These are phyloP conservation scores for Pseudochirops corinnae DNA, from an alignment of 2,797 vertebrate species.

Conservation along the genomic window DNA sequence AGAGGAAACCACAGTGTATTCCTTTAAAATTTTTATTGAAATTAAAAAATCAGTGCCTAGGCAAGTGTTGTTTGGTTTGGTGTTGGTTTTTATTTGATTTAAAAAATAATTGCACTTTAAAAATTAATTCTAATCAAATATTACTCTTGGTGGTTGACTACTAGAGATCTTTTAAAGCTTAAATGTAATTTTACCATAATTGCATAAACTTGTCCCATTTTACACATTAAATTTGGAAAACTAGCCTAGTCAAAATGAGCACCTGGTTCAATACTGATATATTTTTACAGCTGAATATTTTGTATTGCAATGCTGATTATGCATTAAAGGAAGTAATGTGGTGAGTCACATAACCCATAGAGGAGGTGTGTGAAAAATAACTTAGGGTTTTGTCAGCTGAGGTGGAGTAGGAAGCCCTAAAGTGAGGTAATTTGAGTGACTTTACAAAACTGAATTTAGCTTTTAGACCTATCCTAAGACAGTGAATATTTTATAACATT, in stretches of 20 bases:
- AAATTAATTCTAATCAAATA: neutral
- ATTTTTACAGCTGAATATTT: neutral
- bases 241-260: neutral
- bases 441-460: neutral
- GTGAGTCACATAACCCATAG: slow-evolving; percentile 11
- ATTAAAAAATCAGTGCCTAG: neutral
- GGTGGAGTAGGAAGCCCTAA: slow-evolving; percentile 39
- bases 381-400: slow-evolving; percentile 45
- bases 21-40: neutral
- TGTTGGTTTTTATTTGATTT: neutral
- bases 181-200: neutral
- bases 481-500: neutral
- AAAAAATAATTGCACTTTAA: slow-evolving; percentile 8
- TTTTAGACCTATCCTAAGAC: slow-evolving; percentile 5
- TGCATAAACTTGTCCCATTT: slow-evolving; percentile 1
- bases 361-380: neutral
- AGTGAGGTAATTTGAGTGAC: slow-evolving; percentile 34
- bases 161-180: slow-evolving; percentile 22
- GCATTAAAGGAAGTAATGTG: slow-evolving; percentile 44
- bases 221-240: neutral
- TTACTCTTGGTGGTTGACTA: neutral
- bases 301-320: neutral
- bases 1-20: neutral
- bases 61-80: neutral
- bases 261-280: neutral